Conservation (phyloP, 2,888 invertebrate genomes). For the Aphodius granarius region DNA sequence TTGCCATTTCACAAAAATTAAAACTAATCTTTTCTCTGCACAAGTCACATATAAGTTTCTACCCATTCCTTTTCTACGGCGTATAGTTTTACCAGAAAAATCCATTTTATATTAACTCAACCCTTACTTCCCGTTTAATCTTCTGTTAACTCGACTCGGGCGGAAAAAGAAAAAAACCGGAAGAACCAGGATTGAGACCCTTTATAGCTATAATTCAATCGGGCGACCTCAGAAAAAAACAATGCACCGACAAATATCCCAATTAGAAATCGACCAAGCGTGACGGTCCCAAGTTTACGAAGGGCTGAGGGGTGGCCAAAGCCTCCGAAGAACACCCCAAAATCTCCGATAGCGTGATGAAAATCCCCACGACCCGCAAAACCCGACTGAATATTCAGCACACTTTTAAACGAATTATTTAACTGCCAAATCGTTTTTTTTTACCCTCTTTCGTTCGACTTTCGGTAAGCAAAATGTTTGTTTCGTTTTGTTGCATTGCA, state of each 20-base stretch:
- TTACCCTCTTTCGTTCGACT: too few species aligned
- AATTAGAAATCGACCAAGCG: neutral
- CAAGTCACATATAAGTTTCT: too few species aligned
- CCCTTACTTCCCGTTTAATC: neutral
- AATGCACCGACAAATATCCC: neutral
- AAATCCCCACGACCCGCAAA: neutral
- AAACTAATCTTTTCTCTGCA: too few species aligned
- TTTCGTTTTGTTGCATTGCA: too few species aligned
- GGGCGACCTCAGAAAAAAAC: neutral
- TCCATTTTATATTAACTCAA: too few species aligned
- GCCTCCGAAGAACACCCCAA: neutral
- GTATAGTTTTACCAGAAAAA: too few species aligned
- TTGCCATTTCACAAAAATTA: too few species aligned
- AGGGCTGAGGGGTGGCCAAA: neutral
- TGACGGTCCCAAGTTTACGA: neutral
- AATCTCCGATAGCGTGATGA: neutral
- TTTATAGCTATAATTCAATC: neutral
- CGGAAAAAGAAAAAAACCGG: neutral
- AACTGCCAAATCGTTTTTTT: neutral
- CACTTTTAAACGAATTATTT: neutral
- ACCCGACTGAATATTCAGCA: neutral
- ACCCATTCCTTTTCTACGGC: too few species aligned
- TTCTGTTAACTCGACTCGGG: neutral
- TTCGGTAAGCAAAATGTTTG: too few species aligned
- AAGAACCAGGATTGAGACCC: neutral